These are phyloP conservation scores for Heterodera carotae DNA, from an alignment of 1,140 invertebrate genomes.

Conservation along the genomic window DNA sequence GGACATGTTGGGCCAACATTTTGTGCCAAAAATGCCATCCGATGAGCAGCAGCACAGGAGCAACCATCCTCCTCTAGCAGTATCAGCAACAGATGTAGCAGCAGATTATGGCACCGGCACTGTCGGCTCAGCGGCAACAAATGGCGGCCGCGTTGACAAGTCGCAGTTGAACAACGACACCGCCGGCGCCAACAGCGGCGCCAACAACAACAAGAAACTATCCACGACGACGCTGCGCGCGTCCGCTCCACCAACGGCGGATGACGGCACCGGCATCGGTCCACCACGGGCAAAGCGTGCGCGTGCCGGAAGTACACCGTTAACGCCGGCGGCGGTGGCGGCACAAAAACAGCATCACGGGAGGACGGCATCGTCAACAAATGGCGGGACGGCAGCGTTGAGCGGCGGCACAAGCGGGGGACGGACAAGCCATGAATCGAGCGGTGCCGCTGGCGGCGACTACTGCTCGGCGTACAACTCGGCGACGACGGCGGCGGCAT, in stretches of 20 bases:
- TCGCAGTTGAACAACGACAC: background rate
- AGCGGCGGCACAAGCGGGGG: background rate
- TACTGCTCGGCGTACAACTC: background rate
- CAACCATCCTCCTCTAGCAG: background rate
- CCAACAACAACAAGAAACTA: background rate
- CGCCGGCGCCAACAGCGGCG: background rate
- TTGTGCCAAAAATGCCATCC: background rate
- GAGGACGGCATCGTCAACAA: background rate
- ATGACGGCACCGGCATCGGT: background rate
- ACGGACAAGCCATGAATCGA: background rate
- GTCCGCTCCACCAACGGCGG: background rate
- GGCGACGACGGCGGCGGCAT: too few species aligned
- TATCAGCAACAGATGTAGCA: background rate
- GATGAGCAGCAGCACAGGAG: background rate
- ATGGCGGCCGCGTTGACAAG: background rate
- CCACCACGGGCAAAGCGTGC: conserved; percentile 5
- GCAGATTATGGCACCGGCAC: background rate
- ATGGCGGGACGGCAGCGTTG: background rate
- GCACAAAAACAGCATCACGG: background rate
- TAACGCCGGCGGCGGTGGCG: background rate
- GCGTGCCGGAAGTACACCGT: conserved; percentile 3
- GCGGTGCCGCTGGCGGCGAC: background rate
- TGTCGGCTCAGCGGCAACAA: too few species aligned
- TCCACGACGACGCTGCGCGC: background rate
- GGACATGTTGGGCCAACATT: conserved; percentile 2